A percentile compares a stretch with the other conserved stretches of the same genome.
phyloP scores from a whole-genome alignment of 2,797 vertebrate genomes.

The Epinephelus awoara region DNA sequence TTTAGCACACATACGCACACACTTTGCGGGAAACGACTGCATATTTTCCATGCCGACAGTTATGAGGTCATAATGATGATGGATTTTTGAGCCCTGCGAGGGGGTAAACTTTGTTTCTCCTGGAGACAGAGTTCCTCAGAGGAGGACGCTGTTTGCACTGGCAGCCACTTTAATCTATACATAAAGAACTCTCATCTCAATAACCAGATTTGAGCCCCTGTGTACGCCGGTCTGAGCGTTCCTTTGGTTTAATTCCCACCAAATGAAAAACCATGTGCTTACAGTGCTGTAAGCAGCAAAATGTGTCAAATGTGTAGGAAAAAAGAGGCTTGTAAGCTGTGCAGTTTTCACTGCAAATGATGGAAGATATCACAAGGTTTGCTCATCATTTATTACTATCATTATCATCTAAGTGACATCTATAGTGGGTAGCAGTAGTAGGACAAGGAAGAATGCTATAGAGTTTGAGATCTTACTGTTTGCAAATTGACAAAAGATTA shows the following conservation, averaged over 20 bases:
- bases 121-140: slow-evolving; percentile 22
- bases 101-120: slow-evolving; percentile 46
- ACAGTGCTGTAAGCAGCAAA: neutral
- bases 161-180: slow-evolving; percentile 23
- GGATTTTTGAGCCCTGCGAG: slow-evolving; percentile 32
- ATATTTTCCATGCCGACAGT: slow-evolving; percentile 45
- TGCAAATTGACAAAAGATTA: too few species aligned
- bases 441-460: too few species aligned
- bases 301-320: neutral
- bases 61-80: slow-evolving; percentile 62
- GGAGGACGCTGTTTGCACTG: slow-evolving; percentile 35
- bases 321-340: neutral
- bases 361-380: neutral
- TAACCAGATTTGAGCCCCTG: slow-evolving; percentile 50
- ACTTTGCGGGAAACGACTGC: slow-evolving; percentile 21
- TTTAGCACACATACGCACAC: slow-evolving; percentile 2
- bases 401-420: neutral
- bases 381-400: neutral
- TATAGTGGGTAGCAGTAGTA: neutral
- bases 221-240: neutral
- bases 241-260: neutral
- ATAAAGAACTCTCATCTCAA: slow-evolving; percentile 40
- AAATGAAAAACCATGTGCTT: slow-evolving; percentile 20
- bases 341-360: neutral
- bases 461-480: too few species aligned